These are phyloP conservation scores for Acrocephalus kingi DNA, from an alignment of 2,113 vertebrate genomes.

Conservation along the genomic window DNA sequence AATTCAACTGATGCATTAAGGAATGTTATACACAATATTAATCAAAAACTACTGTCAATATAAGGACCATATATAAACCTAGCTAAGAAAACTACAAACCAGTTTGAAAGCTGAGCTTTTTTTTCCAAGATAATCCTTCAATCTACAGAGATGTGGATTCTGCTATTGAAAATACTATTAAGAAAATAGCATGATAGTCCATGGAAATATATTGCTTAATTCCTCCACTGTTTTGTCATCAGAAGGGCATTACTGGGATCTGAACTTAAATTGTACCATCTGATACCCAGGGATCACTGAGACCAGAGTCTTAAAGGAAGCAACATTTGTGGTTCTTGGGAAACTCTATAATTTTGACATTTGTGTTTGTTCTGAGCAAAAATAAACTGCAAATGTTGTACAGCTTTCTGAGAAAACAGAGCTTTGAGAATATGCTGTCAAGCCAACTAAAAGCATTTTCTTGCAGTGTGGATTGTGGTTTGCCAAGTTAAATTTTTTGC, in stretches of 20 bases:
- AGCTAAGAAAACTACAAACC: conserved; percentile 8
- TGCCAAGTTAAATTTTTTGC: fast-evolving
- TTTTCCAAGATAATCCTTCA: neutral
- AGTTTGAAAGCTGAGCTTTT: neutral
- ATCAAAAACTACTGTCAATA: conserved; percentile 73
- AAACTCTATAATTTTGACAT: neutral
- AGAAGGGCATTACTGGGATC: neutral
- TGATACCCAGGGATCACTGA: neutral
- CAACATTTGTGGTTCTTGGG: neutral
- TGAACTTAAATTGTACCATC: neutral
- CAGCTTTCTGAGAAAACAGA: neutral
- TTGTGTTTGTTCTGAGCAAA: neutral
- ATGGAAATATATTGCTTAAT: neutral
- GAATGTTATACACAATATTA: conserved; percentile 72
- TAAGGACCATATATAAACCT: conserved; percentile 50
- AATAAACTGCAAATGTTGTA: neutral
- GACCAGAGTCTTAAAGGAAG: neutral
- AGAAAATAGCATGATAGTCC: neutral
- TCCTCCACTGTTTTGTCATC: neutral
- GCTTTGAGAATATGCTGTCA: neutral
- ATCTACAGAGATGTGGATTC: neutral
- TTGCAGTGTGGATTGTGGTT: neutral
- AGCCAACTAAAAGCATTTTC: neutral
- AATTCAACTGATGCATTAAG: conserved; percentile 76
- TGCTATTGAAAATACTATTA: conserved; percentile 20